Evolutionary conservation across 2,888 invertebrate genomes (phyloP).

Genomic region (Tryphoninae sp.): DNA sequence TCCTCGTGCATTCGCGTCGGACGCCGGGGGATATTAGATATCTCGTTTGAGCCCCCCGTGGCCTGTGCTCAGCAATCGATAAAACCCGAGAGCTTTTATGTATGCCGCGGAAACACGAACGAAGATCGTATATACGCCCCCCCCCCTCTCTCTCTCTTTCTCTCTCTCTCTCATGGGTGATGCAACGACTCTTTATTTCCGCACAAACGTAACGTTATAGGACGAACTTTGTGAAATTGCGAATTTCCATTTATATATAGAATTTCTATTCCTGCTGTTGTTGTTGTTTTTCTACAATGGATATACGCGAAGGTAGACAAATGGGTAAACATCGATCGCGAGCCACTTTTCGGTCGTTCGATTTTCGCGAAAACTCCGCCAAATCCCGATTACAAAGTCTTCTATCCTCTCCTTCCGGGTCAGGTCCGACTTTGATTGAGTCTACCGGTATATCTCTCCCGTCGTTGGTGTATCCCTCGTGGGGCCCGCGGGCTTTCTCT

Average conservation of each 20-base stretch:
- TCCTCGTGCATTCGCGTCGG: not conserved
- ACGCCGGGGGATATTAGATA: conserved; percentile 35
- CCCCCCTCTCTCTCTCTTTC: no score
- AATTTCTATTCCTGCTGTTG: not conserved
- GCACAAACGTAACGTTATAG: not conserved
- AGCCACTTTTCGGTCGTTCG: conserved; percentile 45
- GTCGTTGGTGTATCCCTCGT: conserved; percentile 69
- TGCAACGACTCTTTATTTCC: conserved; percentile 10
- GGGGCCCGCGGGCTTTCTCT: conserved; percentile 49
- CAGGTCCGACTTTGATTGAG: conserved; percentile 61
- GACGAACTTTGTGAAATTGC: not conserved
- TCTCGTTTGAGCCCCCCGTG: not conserved
- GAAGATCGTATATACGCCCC: conserved; percentile 10
- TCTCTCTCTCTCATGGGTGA: conserved; percentile 9
- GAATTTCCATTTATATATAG: not conserved
- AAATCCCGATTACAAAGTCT: conserved; percentile 43
- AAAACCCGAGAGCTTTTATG: conserved; percentile 44
- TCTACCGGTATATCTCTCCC: conserved; percentile 61
- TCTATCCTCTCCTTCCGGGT: conserved; percentile 27
- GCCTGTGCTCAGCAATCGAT: conserved; percentile 42
- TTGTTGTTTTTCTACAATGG: not conserved
- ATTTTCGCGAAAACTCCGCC: conserved; percentile 44
- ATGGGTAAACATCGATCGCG: conserved; percentile 40
- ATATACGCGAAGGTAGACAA: conserved; percentile 27
- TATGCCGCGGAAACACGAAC: conserved; percentile 11